Conservation (phyloP, 35 echinoderm and acorn worm species). For the Apostichopus californicus region DNA sequence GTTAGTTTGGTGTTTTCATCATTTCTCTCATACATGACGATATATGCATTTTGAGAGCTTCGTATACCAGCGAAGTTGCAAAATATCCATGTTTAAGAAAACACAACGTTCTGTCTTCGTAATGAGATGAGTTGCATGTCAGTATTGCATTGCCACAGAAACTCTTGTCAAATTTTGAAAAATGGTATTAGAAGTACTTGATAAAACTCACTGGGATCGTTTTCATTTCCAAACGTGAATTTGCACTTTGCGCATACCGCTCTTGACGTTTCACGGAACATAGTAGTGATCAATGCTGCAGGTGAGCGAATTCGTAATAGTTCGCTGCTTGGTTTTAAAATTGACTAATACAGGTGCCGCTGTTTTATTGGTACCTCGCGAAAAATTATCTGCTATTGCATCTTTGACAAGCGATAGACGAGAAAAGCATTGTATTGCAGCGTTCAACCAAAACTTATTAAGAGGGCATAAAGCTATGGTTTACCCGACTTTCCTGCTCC, state of each 20-base stretch:
- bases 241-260: no score
- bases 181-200: no score
- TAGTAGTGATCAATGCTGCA: no score
- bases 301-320: background rate
- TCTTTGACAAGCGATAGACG: background rate
- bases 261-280: no score
- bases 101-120: no score
- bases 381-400: background rate
- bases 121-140: no score
- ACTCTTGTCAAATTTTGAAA: no score
- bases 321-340: background rate
- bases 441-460: conserved; percentile 47
- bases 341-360: background rate
- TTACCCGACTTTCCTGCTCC: background rate
- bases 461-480: background rate
- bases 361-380: background rate
- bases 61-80: no score
- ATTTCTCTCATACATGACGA: background rate
- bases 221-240: no score
- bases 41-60: background rate
- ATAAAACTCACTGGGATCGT: no score
- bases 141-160: no score
- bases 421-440: conserved; percentile 21
- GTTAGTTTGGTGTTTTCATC: background rate
- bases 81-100: no score